Conservation (phyloP, 2,113 vertebrate genomes). For the Spea bombifrons region DNA sequence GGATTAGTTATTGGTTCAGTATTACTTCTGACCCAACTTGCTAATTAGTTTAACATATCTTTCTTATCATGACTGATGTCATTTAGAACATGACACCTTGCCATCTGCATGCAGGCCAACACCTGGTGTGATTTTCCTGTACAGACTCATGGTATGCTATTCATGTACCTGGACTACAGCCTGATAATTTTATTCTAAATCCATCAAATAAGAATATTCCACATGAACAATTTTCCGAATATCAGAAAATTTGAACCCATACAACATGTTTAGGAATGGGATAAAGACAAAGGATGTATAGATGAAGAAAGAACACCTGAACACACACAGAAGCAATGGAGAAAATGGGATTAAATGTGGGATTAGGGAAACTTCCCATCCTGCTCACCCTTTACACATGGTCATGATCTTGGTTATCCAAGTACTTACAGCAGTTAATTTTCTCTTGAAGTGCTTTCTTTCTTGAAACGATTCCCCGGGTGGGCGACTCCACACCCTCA, state of each 20-base stretch:
- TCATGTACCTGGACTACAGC: too few species aligned
- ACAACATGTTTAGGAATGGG: slow-evolving; percentile 1
- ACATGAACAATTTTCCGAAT: too few species aligned
- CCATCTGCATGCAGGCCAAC: too few species aligned
- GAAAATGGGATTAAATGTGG: slow-evolving; percentile 4
- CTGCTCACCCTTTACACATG: slow-evolving; percentile 38
- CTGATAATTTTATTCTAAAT: too few species aligned
- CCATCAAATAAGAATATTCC: too few species aligned
- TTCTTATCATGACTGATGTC: too few species aligned
- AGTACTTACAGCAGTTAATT: slow-evolving; percentile 47
- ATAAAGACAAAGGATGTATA: slow-evolving; percentile 6
- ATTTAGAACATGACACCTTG: too few species aligned
- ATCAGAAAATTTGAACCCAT: neutral
- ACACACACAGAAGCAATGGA: neutral
- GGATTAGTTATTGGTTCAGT: too few species aligned
- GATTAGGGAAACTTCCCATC: slow-evolving; percentile 27
- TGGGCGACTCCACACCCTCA: slow-evolving; percentile 40
- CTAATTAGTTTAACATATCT: too few species aligned
- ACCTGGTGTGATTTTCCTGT: too few species aligned
- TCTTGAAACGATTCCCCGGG: slow-evolving; percentile 41
- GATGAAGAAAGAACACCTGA: slow-evolving; percentile 4
- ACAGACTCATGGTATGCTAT: too few species aligned
- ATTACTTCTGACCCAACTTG: too few species aligned
- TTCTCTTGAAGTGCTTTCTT: slow-evolving; percentile 46
- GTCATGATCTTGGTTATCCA: slow-evolving; percentile 15